Base-by-base conservation (phyloP, 2,888 invertebrate species). In the Drosophila helvetica region DNA sequence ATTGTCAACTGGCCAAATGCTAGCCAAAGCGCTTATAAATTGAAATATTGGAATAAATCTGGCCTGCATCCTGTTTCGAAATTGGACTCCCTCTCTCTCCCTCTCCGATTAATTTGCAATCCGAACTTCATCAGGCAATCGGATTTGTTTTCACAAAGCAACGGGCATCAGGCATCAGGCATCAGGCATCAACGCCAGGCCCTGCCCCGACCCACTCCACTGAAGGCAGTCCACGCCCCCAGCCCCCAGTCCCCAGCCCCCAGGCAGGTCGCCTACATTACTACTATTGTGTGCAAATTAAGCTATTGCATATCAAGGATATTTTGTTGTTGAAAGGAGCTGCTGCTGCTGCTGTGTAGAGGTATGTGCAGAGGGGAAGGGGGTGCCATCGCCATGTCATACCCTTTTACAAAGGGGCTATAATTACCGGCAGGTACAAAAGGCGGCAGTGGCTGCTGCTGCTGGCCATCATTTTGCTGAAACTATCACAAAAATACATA, bases 281-380 rank as follows among this genome's bases (percentile, higher is more conserved):
- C 22, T 7, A 38, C 30, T 48, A 33, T 30, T 48, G 19, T 48
- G 48, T 22, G 47, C 47, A 48, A 57, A 57, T 57, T 33, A 57
- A 48, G 57, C 15, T n/a, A 48, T 57, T 38, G 8, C 33, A 12
- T 22, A 38, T 22, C 19, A n/a, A 47, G 30, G 19, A 56, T 19
- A 56, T 56, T 56, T 47, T 19, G 19, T 47, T n/a, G 30, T 19
- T 22, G 19, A 18, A 38, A n/a, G 38, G n/a, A 38, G 38, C 1
- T n/a, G 38, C 7, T 7, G 38, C 2, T 5, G 38, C 4, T 5
- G n/a, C n/a, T n/a, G n/a, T n/a, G 33, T 27, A 8, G 27, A 27
- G 27, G 27, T 25, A 5, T 22, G 12, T 33, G 33, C 0, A 55
- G 56, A 3, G n/a, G 27, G 0, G 27, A 0, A 3, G 30, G 30